These are phyloP conservation scores for Oscheius sp. DNA, from an alignment of 2,888 invertebrate genomes.

Conservation along the genomic window DNA sequence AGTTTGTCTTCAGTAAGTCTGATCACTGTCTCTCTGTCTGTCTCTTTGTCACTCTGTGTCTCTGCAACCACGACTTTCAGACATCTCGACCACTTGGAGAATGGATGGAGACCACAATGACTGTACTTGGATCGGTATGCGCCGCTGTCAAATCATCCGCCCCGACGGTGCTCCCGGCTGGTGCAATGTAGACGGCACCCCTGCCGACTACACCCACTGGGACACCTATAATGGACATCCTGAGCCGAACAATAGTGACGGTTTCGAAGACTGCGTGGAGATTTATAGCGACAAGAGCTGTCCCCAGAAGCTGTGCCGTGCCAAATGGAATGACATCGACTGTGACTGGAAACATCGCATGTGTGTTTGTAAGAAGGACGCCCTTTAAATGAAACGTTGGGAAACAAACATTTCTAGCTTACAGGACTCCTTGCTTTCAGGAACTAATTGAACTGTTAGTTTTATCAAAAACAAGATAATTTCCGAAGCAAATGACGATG, in stretches of 20 bases:
- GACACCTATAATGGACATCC: not conserved
- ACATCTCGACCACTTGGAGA: not conserved
- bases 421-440: no score
- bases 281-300: not conserved
- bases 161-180: not conserved
- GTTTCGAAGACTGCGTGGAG: not conserved
- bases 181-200: not conserved
- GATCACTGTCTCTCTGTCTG: not conserved
- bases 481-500: no score
- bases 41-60: not conserved
- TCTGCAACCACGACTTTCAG: not conserved
- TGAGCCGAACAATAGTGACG: not conserved
- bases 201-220: not conserved
- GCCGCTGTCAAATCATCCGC: not conserved
- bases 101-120: not conserved
- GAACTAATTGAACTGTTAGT: no score
- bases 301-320: not conserved
- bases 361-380: not conserved
- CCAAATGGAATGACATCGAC: slow-evolving; percentile 1
- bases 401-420: no score
- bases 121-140: not conserved
- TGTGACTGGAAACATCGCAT: not conserved
- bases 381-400: not conserved
- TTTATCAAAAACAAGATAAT: no score
- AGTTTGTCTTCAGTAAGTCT: slow-evolving; percentile 3